phyloP scores from a whole-genome alignment of 2,113 vertebrate genomes.

The Emydura subglobosa region DNA sequence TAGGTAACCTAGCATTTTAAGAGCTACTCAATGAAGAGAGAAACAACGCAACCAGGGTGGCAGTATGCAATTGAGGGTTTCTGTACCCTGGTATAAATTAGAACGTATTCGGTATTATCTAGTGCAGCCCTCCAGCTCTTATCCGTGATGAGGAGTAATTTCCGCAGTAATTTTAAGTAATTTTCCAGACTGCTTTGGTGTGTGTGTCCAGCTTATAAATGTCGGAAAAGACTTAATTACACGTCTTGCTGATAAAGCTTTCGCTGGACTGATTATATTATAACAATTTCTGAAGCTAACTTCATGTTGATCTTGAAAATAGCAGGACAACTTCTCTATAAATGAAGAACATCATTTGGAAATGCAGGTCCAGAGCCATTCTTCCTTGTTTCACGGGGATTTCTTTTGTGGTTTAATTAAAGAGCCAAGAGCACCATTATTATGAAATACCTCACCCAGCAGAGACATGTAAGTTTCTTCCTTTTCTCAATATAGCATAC shows the following conservation, averaged over 20 bases:
- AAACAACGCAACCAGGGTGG: neutral
- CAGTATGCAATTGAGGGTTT: neutral
- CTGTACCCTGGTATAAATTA: neutral
- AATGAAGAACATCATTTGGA: neutral
- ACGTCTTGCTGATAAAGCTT: neutral
- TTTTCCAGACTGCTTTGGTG: neutral
- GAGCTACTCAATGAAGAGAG: neutral
- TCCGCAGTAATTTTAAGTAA: constrained; percentile 32
- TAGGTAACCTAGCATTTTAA: neutral
- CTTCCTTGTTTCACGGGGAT: neutral
- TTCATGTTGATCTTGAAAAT: neutral
- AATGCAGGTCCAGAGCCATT: neutral
- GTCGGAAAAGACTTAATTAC: constrained; percentile 6
- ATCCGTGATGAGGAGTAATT: neutral
- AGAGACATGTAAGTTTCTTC: neutral
- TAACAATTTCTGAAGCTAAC: neutral
- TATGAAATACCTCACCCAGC: neutral
- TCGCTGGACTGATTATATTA: neutral
- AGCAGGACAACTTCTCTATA: neutral
- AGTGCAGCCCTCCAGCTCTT: constrained; percentile 13
- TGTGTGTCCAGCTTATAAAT: constrained; percentile 13
- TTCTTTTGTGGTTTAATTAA: constrained; percentile 33
- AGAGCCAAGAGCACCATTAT: neutral
- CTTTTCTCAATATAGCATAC: neutral
- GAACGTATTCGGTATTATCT: neutral